Conservation (phyloP, 2,797 vertebrate species). For the Capromys pilorides region DNA sequence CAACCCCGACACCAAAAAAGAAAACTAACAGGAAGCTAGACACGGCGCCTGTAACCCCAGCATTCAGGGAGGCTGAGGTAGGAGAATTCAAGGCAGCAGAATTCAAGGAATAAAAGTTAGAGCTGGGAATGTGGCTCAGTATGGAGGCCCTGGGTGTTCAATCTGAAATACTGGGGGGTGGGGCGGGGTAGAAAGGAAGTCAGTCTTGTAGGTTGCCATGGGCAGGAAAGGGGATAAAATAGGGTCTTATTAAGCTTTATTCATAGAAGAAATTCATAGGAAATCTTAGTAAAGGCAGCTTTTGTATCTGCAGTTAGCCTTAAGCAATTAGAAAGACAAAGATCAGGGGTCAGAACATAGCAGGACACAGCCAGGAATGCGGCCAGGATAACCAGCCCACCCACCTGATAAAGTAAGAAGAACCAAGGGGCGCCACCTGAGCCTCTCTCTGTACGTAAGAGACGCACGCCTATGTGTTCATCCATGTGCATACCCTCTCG, state of each 20-base stretch:
- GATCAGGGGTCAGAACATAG: background rate
- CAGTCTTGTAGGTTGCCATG: background rate
- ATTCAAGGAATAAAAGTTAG: background rate
- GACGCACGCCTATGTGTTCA: background rate
- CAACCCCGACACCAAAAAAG: background rate
- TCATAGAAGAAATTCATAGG: background rate
- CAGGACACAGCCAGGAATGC: background rate
- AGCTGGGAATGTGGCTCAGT: background rate
- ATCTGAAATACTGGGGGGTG: no score
- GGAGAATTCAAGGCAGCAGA: background rate
- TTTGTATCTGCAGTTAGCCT: background rate
- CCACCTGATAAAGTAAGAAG: background rate
- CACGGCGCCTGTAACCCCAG: background rate
- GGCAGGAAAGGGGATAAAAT: background rate
- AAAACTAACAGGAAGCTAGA: background rate
- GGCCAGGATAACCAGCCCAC: background rate
- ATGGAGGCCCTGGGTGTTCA: background rate
- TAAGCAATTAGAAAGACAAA: background rate
- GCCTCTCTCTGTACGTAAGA: background rate
- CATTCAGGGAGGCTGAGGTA: background rate
- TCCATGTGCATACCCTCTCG: fast-evolving
- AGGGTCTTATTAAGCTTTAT: background rate
- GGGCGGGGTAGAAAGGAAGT: background rate
- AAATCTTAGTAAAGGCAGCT: background rate
- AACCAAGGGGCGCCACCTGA: no score